A percentile compares a stretch with the other conserved stretches of the same genome.
Evolutionary conservation across 2,797 vertebrate genomes (phyloP).

Genomic region (Microctenopoma stevenorrisi): DNA sequence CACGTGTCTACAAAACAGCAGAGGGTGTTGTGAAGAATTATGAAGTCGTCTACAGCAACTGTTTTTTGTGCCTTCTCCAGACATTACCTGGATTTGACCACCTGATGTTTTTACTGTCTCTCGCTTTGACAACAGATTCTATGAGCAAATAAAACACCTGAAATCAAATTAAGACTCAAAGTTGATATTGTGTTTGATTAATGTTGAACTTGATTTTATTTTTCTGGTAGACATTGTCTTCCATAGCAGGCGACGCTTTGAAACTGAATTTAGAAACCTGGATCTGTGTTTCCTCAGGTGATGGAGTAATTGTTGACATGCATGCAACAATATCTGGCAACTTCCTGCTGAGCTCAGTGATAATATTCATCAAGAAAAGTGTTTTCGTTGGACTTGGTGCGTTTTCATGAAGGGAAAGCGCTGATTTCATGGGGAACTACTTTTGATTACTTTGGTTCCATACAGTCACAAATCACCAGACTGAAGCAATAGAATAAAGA

Average conservation of each 20-base stretch:
- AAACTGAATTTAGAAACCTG: neutral
- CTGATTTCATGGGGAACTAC: slow-evolving; percentile 22
- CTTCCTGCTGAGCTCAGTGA: neutral
- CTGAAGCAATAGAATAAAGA: slow-evolving; percentile 22
- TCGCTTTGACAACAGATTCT: too few relatives aligned
- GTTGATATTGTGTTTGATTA: too few relatives aligned
- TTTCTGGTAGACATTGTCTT: neutral
- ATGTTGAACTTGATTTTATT: too few relatives aligned
- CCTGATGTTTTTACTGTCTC: too few relatives aligned
- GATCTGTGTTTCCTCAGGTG: neutral
- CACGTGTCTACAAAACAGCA: too few relatives aligned
- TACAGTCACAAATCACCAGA: slow-evolving; percentile 14
- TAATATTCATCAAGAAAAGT: slow-evolving; percentile 8
- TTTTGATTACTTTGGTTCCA: slow-evolving; percentile 10
- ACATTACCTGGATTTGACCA: too few relatives aligned
- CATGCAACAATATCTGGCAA: neutral
- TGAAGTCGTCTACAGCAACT: too few relatives aligned
- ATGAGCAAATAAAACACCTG: too few relatives aligned
- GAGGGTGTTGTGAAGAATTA: too few relatives aligned
- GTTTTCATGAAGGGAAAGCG: slow-evolving; percentile 6
- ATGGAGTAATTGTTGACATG: neutral
- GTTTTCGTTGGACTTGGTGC: slow-evolving; percentile 2
- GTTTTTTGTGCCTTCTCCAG: too few relatives aligned
- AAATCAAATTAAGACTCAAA: too few relatives aligned
- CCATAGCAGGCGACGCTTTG: neutral